A percentile compares a stretch with the other conserved stretches of the same genome.
These are phyloP conservation scores for Catharus fuscescens DNA, from an alignment of 2,113 vertebrate species.

Conservation along the genomic window DNA sequence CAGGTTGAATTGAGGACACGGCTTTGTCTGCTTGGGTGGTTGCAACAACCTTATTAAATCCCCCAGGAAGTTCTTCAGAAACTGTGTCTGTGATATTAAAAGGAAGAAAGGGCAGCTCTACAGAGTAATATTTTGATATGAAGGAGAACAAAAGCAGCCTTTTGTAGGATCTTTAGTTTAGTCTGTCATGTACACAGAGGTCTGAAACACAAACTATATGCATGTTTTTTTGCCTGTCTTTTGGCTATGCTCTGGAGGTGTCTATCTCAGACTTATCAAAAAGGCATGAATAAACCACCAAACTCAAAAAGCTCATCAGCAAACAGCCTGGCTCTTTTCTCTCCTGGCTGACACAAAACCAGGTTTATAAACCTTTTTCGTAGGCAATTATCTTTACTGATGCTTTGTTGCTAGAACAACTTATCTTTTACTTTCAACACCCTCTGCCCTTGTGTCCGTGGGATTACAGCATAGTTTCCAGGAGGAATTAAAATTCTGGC, in stretches of 20 bases:
- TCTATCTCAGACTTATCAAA: neutral
- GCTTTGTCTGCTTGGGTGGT: neutral
- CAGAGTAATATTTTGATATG: neutral
- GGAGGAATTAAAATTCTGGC: neutral
- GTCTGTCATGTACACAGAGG: neutral
- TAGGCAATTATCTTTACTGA: neutral
- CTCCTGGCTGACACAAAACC: neutral
- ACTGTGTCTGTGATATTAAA: neutral
- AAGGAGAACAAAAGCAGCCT: neutral
- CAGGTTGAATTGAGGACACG: conserved; percentile 4
- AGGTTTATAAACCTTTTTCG: neutral
- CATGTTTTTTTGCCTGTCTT: neutral
- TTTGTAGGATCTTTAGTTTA: neutral
- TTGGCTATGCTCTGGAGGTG: neutral
- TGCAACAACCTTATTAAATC: conserved; percentile 29
- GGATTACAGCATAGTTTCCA: neutral
- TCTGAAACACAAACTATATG: neutral
- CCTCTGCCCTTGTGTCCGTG: neutral
- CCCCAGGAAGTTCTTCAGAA: conserved; percentile 19
- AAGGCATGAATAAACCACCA: neutral
- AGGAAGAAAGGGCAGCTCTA: conserved; percentile 4
- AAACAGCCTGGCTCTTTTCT: neutral
- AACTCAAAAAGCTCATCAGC: neutral
- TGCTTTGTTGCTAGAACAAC: neutral
- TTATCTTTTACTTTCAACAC: neutral